Evolutionary conservation across 1,140 invertebrate genomes (phyloP).

Genomic region (Solenopsis fugax): DNA sequence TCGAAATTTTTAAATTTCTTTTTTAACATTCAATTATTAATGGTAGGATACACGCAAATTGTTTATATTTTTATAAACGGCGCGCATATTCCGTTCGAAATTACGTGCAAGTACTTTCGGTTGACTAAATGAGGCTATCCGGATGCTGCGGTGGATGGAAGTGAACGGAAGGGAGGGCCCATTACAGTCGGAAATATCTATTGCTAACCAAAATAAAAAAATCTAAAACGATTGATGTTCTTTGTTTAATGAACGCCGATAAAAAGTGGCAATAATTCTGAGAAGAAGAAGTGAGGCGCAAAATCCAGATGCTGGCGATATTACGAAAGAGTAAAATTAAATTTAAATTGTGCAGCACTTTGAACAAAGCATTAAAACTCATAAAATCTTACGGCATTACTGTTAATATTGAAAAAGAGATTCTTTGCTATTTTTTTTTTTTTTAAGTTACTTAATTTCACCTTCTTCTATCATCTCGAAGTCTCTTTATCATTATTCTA

Average conservation of each 20-base stretch:
- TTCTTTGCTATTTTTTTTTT: not conserved
- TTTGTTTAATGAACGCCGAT: constrained; percentile 19
- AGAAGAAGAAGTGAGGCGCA: not conserved
- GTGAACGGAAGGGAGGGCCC: not conserved
- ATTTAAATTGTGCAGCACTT: not conserved
- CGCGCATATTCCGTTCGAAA: not conserved
- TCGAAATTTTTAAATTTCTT: constrained; percentile 12
- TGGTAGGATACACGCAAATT: too few relatives aligned
- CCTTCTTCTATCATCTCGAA: not conserved
- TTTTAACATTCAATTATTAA: not conserved
- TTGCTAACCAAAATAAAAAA: constrained; percentile 11
- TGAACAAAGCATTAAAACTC: not conserved
- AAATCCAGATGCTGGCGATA: not conserved
- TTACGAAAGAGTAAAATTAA: not conserved
- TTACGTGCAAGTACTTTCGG: constrained; percentile 26
- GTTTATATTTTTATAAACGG: not conserved
- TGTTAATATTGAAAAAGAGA: not conserved
- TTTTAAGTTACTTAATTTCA: not conserved
- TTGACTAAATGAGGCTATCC: not conserved
- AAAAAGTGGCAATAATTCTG: not conserved
- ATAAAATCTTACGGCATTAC: not conserved
- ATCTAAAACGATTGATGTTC: not conserved
- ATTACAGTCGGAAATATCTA: constrained; percentile 6
- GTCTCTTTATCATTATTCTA: not conserved
- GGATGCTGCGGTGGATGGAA: not conserved